Percentiles rank a stretch among this genome's conserved stretches.
These are phyloP conservation scores for Ochropacha duplaris DNA, from an alignment of 2,888 invertebrate species.

Conservation along the genomic window DNA sequence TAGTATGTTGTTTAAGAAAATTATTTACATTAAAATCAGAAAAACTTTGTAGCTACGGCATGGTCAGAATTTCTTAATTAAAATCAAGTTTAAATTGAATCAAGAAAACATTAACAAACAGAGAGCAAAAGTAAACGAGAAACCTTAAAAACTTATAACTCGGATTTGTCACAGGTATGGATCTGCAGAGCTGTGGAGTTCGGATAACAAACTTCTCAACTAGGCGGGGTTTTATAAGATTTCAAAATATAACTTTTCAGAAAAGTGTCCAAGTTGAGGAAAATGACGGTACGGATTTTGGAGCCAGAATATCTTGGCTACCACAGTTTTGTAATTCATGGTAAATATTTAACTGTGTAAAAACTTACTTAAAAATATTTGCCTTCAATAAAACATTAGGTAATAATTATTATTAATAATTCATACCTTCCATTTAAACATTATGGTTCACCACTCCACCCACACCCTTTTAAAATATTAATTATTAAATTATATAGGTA, in stretches of 20 bases:
- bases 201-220: conserved; percentile 60
- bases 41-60: neutral
- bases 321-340: neutral
- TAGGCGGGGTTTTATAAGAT: conserved; percentile 50
- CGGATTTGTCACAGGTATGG: conserved; percentile 51
- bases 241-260: conserved; percentile 41
- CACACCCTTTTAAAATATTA: too few species aligned
- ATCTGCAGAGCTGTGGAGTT: conserved; percentile 45
- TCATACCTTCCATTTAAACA: too few species aligned
- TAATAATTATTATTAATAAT: too few species aligned
- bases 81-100: conserved; percentile 38
- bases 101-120: conserved; percentile 38
- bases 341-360: neutral
- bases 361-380: too few species aligned
- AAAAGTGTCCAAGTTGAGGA: conserved; percentile 9
- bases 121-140: conserved; percentile 47
- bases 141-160: conserved; percentile 53
- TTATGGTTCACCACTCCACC: too few species aligned
- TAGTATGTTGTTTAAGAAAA: too few species aligned
- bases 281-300: too few species aligned
- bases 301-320: conserved; percentile 6
- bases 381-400: too few species aligned
- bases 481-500: too few species aligned
- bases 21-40: neutral
- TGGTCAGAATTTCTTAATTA: conserved; percentile 24